A percentile compares a stretch with the other conserved stretches of the same genome.
These are phyloP conservation scores for Drepana falcataria DNA, from an alignment of 2,888 invertebrate genomes.

Conservation along the genomic window DNA sequence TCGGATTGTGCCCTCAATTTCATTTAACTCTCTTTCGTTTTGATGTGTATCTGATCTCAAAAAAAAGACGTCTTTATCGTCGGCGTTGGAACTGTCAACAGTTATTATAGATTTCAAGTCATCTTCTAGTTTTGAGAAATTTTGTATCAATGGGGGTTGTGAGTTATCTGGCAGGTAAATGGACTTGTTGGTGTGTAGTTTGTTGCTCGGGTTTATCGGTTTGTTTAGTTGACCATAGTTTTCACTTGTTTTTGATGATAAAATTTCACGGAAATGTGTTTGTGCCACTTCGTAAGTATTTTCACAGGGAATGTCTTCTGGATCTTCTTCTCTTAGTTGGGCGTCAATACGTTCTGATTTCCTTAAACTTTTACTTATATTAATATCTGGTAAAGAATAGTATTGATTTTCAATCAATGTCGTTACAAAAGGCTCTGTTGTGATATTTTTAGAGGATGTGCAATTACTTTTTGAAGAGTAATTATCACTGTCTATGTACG, in stretches of 20 bases:
- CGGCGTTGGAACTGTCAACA: constrained; percentile 63
- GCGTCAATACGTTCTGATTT: constrained; percentile 85
- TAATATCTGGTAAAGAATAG: constrained; percentile 84
- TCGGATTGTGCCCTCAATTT: constrained; percentile 72
- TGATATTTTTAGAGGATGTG: constrained; percentile 66
- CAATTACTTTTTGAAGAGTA: constrained; percentile 58
- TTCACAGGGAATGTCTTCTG: constrained; percentile 64
- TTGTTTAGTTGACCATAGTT: constrained; percentile 68
- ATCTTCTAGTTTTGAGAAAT: constrained; percentile 64
- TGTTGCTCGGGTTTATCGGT: constrained; percentile 29
- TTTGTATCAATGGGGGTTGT: constrained; percentile 55
- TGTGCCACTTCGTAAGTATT: constrained; percentile 68
- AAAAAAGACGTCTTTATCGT: constrained; percentile 53
- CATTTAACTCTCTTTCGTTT: constrained; percentile 73
- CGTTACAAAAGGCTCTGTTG: constrained; percentile 71
- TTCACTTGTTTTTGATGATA: constrained; percentile 48
- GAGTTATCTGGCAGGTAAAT: constrained; percentile 49
- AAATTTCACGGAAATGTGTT: constrained; percentile 63
- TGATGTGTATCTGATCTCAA: constrained; percentile 61
- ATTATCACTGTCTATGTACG: constrained; percentile 61
- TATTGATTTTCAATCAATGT: constrained; percentile 83
- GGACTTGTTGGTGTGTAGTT: constrained; percentile 35
- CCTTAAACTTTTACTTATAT: constrained; percentile 82
- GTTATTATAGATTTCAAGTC: constrained; percentile 71
- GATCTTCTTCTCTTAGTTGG: constrained; percentile 78